Percentiles rank a stretch among this genome's conserved stretches.
phyloP scores from a whole-genome alignment of 1,140 invertebrate genomes.

The Batillaria attramentaria region DNA sequence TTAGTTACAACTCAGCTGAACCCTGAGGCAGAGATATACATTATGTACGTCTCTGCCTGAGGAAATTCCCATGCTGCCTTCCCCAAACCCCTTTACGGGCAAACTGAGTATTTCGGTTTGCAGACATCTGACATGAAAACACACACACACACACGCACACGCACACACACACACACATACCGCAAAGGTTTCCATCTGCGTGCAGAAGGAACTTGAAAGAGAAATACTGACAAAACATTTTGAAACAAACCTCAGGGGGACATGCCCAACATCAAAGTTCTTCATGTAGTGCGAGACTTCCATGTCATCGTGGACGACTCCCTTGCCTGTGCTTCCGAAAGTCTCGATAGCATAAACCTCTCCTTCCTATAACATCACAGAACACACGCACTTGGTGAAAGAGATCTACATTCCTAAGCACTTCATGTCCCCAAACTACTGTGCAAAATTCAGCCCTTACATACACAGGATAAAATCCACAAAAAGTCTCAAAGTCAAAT shows the following conservation, averaged over 20 bases:
- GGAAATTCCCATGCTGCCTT: too few relatives aligned
- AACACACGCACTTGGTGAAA: not conserved
- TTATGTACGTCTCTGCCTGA: not conserved
- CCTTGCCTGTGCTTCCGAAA: slow-evolving; percentile 98
- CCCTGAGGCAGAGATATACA: not conserved
- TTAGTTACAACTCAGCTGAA: not conserved
- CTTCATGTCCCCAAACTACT: too few relatives aligned
- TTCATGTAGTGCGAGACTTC: slow-evolving; percentile 99
- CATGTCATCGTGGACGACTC: slow-evolving; percentile 98
- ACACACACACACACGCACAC: not conserved
- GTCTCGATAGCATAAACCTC: slow-evolving; percentile 99
- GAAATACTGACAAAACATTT: not conserved
- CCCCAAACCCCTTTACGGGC: too few relatives aligned
- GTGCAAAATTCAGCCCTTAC: too few relatives aligned
- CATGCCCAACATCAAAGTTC: slow-evolving; percentile 93
- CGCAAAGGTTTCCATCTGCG: too few relatives aligned
- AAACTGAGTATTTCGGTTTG: too few relatives aligned
- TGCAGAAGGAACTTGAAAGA: too few relatives aligned
- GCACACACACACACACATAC: too few relatives aligned
- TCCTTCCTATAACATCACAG: slow-evolving; percentile 79
- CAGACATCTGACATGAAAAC: too few relatives aligned
- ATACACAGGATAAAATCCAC: too few relatives aligned
- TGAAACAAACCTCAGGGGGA: slow-evolving; percentile 41
- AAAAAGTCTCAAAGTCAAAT: too few relatives aligned
- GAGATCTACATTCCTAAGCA: too few relatives aligned